Evolutionary conservation across 2,797 vertebrate genomes (phyloP), one percentile per base, ranked within the genome.

Genomic region (Tadarida brasiliensis): DNA sequence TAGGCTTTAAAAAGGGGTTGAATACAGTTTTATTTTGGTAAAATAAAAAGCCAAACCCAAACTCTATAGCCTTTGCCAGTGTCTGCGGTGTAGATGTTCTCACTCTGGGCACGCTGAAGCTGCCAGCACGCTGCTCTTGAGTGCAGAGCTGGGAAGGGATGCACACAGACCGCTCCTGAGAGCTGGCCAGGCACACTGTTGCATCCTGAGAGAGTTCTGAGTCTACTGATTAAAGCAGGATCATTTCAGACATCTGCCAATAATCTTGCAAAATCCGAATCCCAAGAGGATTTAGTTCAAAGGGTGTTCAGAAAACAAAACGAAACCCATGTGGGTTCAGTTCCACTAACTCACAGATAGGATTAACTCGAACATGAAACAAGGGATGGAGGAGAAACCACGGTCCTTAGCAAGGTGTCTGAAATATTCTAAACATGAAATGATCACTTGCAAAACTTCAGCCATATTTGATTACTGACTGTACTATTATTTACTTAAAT

Each of bases 201-300:
- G 15, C 17, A 67, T 17, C 17, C 9, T 51, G 47, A 49, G 35
- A 28, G 49, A 84, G 54, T 67, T 77, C 30, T 39, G 63, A 63
- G 39, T 28, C 16, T 83, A 24, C 22, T 19, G 1, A 81, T 94
- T 71, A 96, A 84, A 92, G 68, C 3, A n/a, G 47, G 51, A 89
- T 61, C 73, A 51, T 90, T 93, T 94, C 56, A 95, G 49, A 78
- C 28, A 59, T 57, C 65, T 91, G 51, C 26, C 59, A 35, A 67
- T 70, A 77, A 87, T 73, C 24, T 47, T 61, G 33, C 44, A 57
- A 78, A 94, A 76, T 70, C 47, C 39, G 77, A 74, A 73, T 57
- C 49, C 71, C 70, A 68, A 78, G 44, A 93, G 28, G 56, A 71
- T 87, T 93, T 67, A 93, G 54, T 80, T 86, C 74, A 93, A 92